Percentiles rank a stretch among this genome's conserved stretches.
Conservation (phyloP, 37 sponge, comb jelly and placozoan species). For the Crambe crambe region DNA sequence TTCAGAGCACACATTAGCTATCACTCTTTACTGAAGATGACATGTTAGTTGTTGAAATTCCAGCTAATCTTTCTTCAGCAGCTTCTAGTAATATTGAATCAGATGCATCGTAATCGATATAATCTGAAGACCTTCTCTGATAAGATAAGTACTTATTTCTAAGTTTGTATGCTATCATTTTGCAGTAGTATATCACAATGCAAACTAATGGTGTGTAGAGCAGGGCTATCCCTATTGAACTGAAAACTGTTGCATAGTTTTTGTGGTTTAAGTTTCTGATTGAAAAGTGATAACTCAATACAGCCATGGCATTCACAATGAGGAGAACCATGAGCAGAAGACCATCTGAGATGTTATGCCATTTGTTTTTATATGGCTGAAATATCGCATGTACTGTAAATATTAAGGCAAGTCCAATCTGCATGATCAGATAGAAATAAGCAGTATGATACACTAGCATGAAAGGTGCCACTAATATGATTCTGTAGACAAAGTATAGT, state of each 20-base stretch:
- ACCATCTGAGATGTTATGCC: constrained; percentile 7
- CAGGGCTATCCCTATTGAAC: not conserved
- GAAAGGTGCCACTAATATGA: not conserved
- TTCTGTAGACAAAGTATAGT: constrained; percentile 9
- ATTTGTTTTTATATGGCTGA: not conserved
- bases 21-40: too few species aligned
- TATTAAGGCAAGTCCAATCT: not conserved
- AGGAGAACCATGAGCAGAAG: not conserved
- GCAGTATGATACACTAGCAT: not conserved
- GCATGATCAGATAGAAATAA: not conserved
- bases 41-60: too few species aligned
- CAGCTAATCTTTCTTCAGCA: too few species aligned
- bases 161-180: not conserved
- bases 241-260: not conserved
- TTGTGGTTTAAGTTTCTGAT: too few species aligned
- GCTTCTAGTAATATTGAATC: too few species aligned
- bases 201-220: not conserved
- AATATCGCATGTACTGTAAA: not conserved
- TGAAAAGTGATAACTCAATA: too few species aligned
- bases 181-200: not conserved
- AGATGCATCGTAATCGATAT: too few species aligned
- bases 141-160: too few species aligned
- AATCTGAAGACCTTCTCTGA: too few species aligned
- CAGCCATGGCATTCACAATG: not conserved
- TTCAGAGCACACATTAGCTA: too few species aligned